These are phyloP conservation scores for Coccyzus lansbergi DNA, from an alignment of 2,797 vertebrate genomes.

Conservation along the genomic window DNA sequence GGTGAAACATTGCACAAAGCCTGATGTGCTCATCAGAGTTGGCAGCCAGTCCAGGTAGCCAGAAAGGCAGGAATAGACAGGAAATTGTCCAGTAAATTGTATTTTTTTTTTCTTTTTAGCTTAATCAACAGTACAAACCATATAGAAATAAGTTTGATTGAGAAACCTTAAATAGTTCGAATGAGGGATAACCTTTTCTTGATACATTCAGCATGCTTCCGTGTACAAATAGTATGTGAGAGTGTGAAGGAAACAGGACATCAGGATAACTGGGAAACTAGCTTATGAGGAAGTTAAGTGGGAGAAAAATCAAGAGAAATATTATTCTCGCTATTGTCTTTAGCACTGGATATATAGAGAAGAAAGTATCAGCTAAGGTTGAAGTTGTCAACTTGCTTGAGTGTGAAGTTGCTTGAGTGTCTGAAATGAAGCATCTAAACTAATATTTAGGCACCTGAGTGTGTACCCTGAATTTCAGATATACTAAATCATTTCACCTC, in stretches of 20 bases:
- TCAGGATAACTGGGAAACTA: not conserved
- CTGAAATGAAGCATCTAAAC: not conserved
- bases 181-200: not conserved
- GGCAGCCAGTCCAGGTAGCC: not conserved
- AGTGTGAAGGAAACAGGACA: not conserved
- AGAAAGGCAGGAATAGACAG: not conserved
- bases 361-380: not conserved
- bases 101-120: not conserved
- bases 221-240: not conserved
- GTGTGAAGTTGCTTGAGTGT: not conserved
- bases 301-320: not conserved
- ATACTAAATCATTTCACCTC: not conserved
- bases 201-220: not conserved
- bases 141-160: not conserved
- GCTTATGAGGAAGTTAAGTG: not conserved
- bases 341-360: not conserved
- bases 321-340: not conserved
- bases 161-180: not conserved
- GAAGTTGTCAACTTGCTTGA: not conserved
- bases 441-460: not conserved
- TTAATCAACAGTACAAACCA: not conserved
- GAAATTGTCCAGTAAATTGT: not conserved
- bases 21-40: not conserved
- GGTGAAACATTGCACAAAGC: not conserved
- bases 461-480: not conserved